These are phyloP conservation scores for Sigmodon hispidus DNA, from an alignment of 2,113 vertebrate genomes.

Conservation along the genomic window DNA sequence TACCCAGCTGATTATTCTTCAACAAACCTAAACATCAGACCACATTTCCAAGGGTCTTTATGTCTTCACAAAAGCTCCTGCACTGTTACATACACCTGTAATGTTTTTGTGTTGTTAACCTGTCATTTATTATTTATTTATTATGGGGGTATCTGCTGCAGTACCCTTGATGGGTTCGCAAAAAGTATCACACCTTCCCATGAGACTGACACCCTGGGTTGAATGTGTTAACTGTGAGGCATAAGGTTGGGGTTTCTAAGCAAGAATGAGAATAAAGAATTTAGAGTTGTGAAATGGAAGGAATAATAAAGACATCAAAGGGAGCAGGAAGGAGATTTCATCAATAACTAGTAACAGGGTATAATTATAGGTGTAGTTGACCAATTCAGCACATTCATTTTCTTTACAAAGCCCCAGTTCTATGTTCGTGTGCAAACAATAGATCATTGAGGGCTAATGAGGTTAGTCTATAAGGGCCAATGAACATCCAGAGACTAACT, in stretches of 20 bases:
- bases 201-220: neutral
- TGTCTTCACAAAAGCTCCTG: neutral
- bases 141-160: neutral
- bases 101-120: neutral
- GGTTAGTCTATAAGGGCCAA: neutral
- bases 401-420: neutral
- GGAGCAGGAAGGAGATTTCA: neutral
- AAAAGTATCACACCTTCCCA: neutral
- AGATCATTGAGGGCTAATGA: neutral
- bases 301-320: neutral
- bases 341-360: neutral
- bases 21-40: neutral
- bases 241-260: too few relatives aligned
- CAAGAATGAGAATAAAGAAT: neutral
- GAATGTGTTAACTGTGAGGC: neutral
- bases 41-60: neutral
- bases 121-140: neutral
- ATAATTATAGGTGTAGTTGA: neutral
- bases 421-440: neutral
- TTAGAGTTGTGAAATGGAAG: neutral
- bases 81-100: neutral
- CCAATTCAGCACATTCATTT: neutral
- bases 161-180: neutral
- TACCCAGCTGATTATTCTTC: neutral
- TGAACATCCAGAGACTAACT: slow-evolving; percentile 9